Base-by-base conservation (phyloP, 53 echinoderm and acorn worm genomes). In the Patiria pectinifera region DNA sequence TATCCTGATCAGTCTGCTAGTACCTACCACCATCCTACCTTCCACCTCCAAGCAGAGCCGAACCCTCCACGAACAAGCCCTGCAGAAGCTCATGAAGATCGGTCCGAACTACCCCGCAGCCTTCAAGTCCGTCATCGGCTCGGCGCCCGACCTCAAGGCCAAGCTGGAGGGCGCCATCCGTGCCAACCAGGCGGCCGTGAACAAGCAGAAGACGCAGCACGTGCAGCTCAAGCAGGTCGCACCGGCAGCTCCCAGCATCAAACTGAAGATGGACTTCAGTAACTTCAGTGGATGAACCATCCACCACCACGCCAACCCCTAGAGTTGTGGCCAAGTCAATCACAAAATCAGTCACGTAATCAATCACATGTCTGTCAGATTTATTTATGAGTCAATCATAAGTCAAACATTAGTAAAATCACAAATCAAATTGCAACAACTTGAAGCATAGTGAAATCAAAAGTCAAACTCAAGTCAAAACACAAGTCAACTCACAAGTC, bases 221-320 rank as follows among this genome's bases (percentile, higher is more conserved):
- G 21, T 70, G 21, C 83, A 59, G 48, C 71, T 80, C 18, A 94
- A 93, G 80, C 86, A 85, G 18, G 84, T 61, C 19, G 75, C 84
- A 4, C 95, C 96, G 3, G 91, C 95, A 60, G 94, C 95, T 12
- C 98, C 98, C 44, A 95, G 95, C 82, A 98, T 98, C 83, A 98
- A 98, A 83, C 94, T 98, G 23, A 98, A 96, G 86, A 98, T 93
- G 94, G 94, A 98, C 92, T 98, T 98, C 92, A 96, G 96, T 61
- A 98, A 98, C 66, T 98, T 98, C 91, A 98, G 95, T 44, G 98
- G 98, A 59, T 98, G 86, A 93, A 45, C 7, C 70, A 0, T 35
- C 25, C 14, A 60, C 61, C 3, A 3, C 69, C 14, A 18, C 16
- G 1, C 69, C 3, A 69, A 35, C 35, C 69, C 13, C 69, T 21